These are phyloP conservation scores for Gambusia holbrooki DNA, from an alignment of 2,113 vertebrate species.

Conservation along the genomic window DNA sequence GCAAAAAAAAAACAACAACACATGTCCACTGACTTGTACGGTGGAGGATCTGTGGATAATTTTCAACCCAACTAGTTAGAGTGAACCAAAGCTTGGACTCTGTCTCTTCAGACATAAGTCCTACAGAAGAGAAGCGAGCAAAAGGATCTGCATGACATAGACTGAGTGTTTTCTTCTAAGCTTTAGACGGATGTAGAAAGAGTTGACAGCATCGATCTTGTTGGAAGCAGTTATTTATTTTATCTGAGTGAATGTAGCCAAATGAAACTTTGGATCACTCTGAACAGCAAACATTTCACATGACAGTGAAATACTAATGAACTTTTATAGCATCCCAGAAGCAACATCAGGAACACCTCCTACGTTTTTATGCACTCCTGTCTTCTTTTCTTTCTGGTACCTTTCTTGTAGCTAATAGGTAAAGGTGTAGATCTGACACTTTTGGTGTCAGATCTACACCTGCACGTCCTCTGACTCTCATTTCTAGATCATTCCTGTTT, in stretches of 20 bases:
- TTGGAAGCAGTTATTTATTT: not conserved
- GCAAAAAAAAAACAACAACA: too few species aligned
- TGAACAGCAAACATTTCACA: not conserved
- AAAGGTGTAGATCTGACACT: conserved; percentile 12
- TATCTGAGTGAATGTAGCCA: not conserved
- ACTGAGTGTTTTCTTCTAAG: too few species aligned
- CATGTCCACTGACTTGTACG: too few species aligned
- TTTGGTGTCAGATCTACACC: not conserved
- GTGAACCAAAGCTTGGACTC: too few species aligned
- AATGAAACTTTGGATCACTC: not conserved
- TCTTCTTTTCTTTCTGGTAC: not conserved
- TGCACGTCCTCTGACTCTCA: conserved; percentile 17
- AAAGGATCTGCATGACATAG: too few species aligned
- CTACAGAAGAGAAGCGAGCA: not conserved
- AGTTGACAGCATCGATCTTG: not conserved
- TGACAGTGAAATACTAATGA: not conserved
- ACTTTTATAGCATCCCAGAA: not conserved
- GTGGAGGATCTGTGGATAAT: too few species aligned
- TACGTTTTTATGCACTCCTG: not conserved
- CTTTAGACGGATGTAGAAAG: not conserved
- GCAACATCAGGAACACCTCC: not conserved
- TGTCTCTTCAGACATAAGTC: too few species aligned
- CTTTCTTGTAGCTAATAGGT: not conserved
- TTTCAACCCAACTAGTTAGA: too few species aligned
- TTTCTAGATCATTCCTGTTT: conserved; percentile 30